A percentile compares a stretch with the other conserved stretches of the same genome.
phyloP scores from a whole-genome alignment of 2,797 vertebrate species.

The Ptychobarbus kaznakovi region DNA sequence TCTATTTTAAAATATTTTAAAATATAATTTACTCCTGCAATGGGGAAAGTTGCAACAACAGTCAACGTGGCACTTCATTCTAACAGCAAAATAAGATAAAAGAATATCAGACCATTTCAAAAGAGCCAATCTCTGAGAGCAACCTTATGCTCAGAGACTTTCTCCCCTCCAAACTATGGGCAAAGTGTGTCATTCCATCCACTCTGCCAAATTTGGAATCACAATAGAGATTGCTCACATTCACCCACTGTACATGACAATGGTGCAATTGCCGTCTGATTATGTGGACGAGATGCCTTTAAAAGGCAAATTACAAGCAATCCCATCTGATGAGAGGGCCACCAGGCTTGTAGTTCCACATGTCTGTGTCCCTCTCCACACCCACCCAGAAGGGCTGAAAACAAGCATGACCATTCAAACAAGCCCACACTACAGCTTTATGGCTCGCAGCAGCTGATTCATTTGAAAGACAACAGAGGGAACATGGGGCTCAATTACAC shows the following conservation, averaged over 20 bases:
- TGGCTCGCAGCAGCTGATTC: conserved; percentile 71
- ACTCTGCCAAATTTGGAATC: conserved; percentile 51
- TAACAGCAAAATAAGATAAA: not conserved
- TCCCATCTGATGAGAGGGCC: conserved; percentile 71
- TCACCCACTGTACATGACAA: conserved; percentile 64
- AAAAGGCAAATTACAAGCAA: conserved; percentile 76
- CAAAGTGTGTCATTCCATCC: conserved; percentile 39
- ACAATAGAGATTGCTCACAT: conserved; percentile 47
- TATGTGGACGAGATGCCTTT: conserved; percentile 74
- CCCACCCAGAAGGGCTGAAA: conserved; percentile 67
- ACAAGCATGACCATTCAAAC: conserved; percentile 69
- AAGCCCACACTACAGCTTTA: conserved; percentile 71
- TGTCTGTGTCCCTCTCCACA: conserved; percentile 68
- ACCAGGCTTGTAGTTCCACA: conserved; percentile 65
- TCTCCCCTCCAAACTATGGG: conserved; percentile 30
- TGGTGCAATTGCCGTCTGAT: conserved; percentile 65
- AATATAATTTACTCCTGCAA: not conserved
- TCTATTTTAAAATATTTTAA: not conserved
- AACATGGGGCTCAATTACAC: conserved; percentile 65
- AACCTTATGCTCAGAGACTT: conserved; percentile 28
- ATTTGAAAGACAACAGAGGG: conserved; percentile 66
- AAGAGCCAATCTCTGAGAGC: conserved; percentile 46
- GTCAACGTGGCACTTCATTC: not conserved
- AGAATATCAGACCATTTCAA: conserved; percentile 16
- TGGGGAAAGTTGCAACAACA: not conserved